These are phyloP conservation scores for Torymus auratus DNA, from an alignment of 2,888 invertebrate species.

Conservation along the genomic window DNA sequence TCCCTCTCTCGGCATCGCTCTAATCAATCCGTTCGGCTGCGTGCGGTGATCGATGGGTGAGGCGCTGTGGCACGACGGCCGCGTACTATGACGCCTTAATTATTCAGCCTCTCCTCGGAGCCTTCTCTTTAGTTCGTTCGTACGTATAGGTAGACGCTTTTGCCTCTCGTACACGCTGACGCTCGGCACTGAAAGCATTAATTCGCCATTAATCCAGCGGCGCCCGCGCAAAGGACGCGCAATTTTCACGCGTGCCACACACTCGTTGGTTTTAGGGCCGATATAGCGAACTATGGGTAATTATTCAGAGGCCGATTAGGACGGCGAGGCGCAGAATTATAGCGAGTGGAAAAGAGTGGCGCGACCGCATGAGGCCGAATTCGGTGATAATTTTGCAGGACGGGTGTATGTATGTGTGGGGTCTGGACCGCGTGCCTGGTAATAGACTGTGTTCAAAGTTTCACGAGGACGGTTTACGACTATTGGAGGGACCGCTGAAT, in stretches of 20 bases:
- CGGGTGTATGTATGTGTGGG: too few species aligned
- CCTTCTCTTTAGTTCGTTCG: neutral
- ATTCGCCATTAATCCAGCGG: constrained; percentile 52
- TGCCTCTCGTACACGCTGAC: constrained; percentile 2
- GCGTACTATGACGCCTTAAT: constrained; percentile 34
- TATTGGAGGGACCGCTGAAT: too few species aligned
- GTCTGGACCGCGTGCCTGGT: too few species aligned
- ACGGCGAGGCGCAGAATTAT: neutral
- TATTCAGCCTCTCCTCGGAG: constrained; percentile 37
- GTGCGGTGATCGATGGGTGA: constrained; percentile 35
- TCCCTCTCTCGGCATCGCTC: neutral
- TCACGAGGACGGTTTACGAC: too few species aligned
- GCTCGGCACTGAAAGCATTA: constrained; percentile 33
- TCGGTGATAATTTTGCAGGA: too few species aligned
- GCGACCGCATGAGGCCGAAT: too few species aligned
- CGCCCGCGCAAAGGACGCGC: neutral
- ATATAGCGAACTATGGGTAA: neutral
- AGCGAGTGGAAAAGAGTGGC: too few species aligned
- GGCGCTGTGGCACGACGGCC: neutral
- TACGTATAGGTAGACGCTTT: constrained; percentile 3
- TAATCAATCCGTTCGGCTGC: constrained; percentile 50
- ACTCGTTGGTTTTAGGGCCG: constrained; percentile 2
- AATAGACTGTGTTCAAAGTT: too few species aligned
- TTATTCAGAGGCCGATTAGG: constrained; percentile 14
- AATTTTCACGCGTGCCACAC: neutral